A percentile compares a stretch with the other conserved stretches of the same genome.
These are phyloP conservation scores for Amazona guildingii DNA, from an alignment of 2,113 vertebrate species.

Conservation along the genomic window DNA sequence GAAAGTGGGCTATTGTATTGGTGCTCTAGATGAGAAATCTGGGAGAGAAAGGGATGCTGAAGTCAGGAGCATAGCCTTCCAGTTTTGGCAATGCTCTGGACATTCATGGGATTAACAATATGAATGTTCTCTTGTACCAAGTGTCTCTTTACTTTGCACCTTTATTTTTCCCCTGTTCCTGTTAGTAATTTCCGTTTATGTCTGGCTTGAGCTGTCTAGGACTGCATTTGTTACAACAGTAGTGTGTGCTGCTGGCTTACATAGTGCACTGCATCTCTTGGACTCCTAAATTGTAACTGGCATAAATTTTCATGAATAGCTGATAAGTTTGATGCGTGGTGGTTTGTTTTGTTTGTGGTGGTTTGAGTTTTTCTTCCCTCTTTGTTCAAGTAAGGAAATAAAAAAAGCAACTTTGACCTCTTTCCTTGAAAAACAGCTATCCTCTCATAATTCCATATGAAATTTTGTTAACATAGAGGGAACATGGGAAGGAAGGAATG, in stretches of 20 bases:
- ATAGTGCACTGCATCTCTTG: background rate
- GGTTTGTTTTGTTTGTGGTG: background rate
- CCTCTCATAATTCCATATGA: background rate
- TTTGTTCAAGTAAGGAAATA: background rate
- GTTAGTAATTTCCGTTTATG: background rate
- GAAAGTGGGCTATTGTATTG: background rate
- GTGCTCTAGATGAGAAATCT: background rate
- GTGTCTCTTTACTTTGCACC: background rate
- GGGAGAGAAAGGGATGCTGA: background rate
- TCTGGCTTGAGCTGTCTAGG: background rate
- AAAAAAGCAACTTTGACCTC: background rate
- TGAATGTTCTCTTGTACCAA: background rate
- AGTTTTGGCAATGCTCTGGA: background rate
- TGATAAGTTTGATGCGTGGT: accelerated
- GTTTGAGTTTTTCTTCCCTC: background rate
- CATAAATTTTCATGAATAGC: background rate
- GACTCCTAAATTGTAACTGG: background rate
- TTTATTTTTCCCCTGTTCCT: background rate
- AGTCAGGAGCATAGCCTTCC: background rate
- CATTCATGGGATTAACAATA: background rate
- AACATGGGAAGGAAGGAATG: background rate
- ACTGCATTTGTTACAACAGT: background rate
- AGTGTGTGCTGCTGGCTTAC: background rate
- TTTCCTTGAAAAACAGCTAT: background rate
- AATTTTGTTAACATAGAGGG: background rate